phyloP scores from a whole-genome alignment of 2,888 invertebrate species.

The Melipona bicolor region DNA sequence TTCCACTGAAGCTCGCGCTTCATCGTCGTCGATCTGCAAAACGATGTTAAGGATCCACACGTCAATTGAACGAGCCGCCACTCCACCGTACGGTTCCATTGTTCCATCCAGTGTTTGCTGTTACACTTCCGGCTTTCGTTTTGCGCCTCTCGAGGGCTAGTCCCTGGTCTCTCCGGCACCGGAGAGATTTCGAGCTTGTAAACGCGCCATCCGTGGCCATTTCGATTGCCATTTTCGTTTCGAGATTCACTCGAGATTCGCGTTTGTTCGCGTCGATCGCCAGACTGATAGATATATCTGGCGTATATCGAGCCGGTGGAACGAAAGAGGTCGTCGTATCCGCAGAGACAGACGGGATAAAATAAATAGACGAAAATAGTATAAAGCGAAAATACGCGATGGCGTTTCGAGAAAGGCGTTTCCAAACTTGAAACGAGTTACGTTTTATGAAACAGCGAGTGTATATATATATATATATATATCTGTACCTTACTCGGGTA shows the following conservation, averaged over 20 bases:
- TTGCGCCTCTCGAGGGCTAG: constrained; percentile 34
- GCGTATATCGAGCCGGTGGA: background rate
- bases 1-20: constrained; percentile 38
- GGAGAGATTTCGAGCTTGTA: constrained; percentile 18
- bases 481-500: background rate
- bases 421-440: background rate
- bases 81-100: constrained; percentile 21
- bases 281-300: background rate
- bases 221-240: constrained; percentile 8
- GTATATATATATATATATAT: background rate
- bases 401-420: background rate
- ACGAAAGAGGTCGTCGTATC: background rate
- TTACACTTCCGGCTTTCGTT: constrained; percentile 47
- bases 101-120: constrained; percentile 51
- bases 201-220: constrained; percentile 3
- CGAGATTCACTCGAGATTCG: background rate
- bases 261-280: background rate
- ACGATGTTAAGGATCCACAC: constrained; percentile 63
- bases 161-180: constrained; percentile 24
- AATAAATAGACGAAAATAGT: background rate
- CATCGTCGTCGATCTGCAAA: constrained; percentile 55
- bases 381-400: background rate
- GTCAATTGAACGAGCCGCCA: constrained; percentile 50
- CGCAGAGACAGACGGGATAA: no score
- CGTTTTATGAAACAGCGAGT: constrained; percentile 4